Evolutionary conservation across 2,797 vertebrate genomes (phyloP), one percentile per base, ranked within the genome.

Genomic region (Cyclura pinguis): DNA sequence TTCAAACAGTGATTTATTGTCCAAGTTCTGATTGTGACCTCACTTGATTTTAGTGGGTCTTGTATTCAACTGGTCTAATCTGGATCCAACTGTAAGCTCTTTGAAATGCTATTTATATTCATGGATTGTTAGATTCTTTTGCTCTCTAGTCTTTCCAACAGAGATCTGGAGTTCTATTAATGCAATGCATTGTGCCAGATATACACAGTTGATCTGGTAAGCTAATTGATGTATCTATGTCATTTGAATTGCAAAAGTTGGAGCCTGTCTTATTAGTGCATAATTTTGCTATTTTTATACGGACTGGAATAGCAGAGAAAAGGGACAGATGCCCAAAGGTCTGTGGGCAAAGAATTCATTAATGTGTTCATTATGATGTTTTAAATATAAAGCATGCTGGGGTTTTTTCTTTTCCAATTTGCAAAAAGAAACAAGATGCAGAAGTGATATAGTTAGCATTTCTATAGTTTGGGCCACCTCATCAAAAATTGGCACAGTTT

Each of bases 171-270:
- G 27, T 80, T 89, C 83, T 85, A 22, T 29, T 85, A 38, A 55
- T 89, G 47, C 14, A 55, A 24, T 50, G 5, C 50, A 88, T 59
- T 74, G 29, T 85, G 82, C 73, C 73, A 89, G 55, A 84, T 85
- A 72, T 80, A 72, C 74, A 85, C 50, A 80, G 50, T 18, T 42
- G 20, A 85, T 80, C 85, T 85, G 24, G n/a, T 47, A 85, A 90
- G 77, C 69, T 85, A 85, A 85, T 52, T 80, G 47, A 85, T 77
- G 18, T 29, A n/a, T 76, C 74, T 85, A 42, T 80, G 7, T 42
- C 38, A 85, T 85, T 80, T 80, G 83, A 69, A 85, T 59, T 90
- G 62, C 83, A 90, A 90, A 80, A 42, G 84, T 80, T 57, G 74
- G 38, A 12, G 27, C 18, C 32, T 52, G 29, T 76, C 29, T 35